Percentiles rank a stretch among this genome's conserved stretches.
phyloP scores from a whole-genome alignment of 2,797 vertebrate species.

The Thripadectes ignobilis region DNA sequence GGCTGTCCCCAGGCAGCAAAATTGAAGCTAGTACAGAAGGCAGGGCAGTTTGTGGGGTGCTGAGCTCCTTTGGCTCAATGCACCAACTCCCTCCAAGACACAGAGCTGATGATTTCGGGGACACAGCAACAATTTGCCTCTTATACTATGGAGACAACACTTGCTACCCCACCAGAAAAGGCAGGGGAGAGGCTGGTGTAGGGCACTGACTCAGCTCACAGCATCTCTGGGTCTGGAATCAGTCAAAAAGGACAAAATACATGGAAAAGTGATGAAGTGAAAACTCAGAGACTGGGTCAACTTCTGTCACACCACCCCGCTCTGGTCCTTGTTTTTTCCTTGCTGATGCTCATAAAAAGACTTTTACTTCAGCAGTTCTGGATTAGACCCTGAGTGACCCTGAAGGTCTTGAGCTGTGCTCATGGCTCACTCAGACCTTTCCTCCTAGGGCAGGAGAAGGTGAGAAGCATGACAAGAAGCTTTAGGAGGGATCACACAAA shows the following conservation, averaged over 20 bases:
- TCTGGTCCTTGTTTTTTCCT: neutral
- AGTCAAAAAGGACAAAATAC: neutral
- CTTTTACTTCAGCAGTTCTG: neutral
- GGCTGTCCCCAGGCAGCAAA: neutral
- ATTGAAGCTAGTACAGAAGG: neutral
- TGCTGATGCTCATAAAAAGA: neutral
- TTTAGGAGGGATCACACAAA: accelerated
- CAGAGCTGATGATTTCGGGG: accelerated
- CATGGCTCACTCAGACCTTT: neutral
- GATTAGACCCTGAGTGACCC: neutral
- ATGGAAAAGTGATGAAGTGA: neutral
- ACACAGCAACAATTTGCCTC: neutral
- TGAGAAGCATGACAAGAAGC: neutral
- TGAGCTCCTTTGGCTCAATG: neutral
- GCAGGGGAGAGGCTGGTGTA: neutral
- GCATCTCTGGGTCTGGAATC: neutral
- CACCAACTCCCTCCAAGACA: neutral
- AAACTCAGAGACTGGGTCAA: neutral
- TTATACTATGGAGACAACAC: neutral
- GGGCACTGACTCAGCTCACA: neutral
- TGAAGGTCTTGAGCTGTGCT: neutral
- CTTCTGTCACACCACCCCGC: neutral
- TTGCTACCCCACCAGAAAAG: neutral
- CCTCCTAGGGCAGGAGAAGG: neutral
- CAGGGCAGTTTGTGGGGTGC: neutral